phyloP scores from a whole-genome alignment of 2,888 invertebrate genomes.

The Euspilapteryx auroguttella region DNA sequence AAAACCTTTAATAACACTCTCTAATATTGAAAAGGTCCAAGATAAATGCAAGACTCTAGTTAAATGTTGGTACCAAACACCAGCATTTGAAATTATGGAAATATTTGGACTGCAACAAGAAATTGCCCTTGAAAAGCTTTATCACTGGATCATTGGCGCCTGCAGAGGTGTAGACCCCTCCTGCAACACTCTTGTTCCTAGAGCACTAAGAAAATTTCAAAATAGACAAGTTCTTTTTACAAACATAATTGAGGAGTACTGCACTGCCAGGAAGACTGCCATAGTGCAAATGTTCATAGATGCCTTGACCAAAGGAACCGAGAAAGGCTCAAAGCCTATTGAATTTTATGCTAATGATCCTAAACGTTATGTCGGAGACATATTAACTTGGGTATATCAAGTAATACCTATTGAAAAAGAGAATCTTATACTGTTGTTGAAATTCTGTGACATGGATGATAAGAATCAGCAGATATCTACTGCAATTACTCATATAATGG shows the following conservation, averaged over 20 bases:
- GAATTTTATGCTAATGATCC: constrained; percentile 94
- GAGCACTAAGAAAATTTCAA: constrained; percentile 88
- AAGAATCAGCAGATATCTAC: constrained; percentile 68
- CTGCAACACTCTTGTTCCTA: constrained; percentile 79
- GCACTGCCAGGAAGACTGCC: constrained; percentile 80
- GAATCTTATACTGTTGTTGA: constrained; percentile 78
- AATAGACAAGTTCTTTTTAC: constrained; percentile 90
- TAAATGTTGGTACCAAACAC: constrained; percentile 84
- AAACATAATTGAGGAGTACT: constrained; percentile 96
- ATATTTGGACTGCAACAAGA: constrained; percentile 92
- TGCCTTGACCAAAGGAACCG: constrained; percentile 88
- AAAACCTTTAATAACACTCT: too few relatives aligned
- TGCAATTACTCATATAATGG: constrained; percentile 80
- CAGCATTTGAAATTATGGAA: constrained; percentile 96
- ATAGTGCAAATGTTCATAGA: constrained; percentile 93
- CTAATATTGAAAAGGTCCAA: constrained; percentile 85
- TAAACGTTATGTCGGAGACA: constrained; percentile 91
- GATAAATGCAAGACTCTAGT: constrained; percentile 84
- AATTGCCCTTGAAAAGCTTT: constrained; percentile 91
- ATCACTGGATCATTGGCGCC: constrained; percentile 92
- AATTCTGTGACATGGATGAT: constrained; percentile 75
- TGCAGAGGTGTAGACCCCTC: constrained; percentile 82
- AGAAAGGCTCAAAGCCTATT: constrained; percentile 80
- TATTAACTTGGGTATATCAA: constrained; percentile 97
- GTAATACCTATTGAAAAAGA: constrained; percentile 85